Conservation (phyloP, 2,797 vertebrate genomes). For the Myripristis murdjan region DNA sequence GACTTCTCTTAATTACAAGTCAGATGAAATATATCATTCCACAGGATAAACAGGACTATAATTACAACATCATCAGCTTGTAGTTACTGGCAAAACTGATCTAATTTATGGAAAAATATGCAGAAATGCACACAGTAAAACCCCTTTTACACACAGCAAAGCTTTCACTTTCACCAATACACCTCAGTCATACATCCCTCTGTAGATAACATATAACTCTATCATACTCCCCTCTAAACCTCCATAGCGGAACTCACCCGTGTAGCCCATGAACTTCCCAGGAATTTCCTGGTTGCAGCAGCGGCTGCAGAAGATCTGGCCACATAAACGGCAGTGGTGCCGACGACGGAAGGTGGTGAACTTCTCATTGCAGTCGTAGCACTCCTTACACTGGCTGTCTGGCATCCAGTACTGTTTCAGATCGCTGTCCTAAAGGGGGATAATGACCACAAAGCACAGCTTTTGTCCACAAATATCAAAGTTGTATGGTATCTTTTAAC, state of each 20-base stretch:
- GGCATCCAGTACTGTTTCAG: conserved; percentile 99
- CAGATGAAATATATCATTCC: neutral
- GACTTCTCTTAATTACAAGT: too few species aligned
- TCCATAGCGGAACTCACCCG: conserved; percentile 83
- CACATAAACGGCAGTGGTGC: conserved; percentile 97
- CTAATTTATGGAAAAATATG: too few species aligned
- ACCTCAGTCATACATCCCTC: too few species aligned
- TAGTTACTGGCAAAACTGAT: too few species aligned
- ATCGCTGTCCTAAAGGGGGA: conserved; percentile 91
- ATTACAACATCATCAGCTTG: too few species aligned
- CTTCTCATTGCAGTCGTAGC: conserved; percentile 98
- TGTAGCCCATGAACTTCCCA: conserved; percentile 99
- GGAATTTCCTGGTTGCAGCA: conserved; percentile 99
- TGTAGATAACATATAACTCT: too few species aligned
- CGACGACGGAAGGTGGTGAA: conserved; percentile 97
- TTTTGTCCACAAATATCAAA: neutral
- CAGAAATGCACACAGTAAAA: too few species aligned
- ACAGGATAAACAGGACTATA: too few species aligned
- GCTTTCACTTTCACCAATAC: too few species aligned
- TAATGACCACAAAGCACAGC: neutral
- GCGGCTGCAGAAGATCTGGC: conserved; percentile 99
- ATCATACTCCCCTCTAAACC: neutral
- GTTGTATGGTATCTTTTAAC: neutral
- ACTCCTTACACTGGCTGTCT: conserved; percentile 98
- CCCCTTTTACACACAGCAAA: too few species aligned